Evolutionary conservation across 2,113 vertebrate genomes (phyloP).

Genomic region (Protomyctophum bolini): DNA sequence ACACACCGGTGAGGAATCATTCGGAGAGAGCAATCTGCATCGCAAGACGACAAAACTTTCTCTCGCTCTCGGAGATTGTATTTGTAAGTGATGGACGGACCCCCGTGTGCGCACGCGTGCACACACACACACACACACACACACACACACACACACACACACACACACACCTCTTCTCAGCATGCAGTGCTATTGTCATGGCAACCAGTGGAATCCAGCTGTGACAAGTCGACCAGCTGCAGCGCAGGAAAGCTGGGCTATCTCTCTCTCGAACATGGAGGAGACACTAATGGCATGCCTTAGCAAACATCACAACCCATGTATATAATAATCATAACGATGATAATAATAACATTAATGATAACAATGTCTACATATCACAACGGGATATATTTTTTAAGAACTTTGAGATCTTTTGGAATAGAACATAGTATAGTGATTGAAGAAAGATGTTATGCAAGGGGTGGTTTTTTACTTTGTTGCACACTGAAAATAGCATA

Average conservation of each 20-base stretch:
- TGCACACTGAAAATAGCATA: not conserved
- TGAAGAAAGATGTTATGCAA: not conserved
- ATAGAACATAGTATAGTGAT: slow-evolving; percentile 47
- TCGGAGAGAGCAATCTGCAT: slow-evolving; percentile 11
- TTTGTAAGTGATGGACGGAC: no score
- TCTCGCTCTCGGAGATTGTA: slow-evolving; percentile 11
- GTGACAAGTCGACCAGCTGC: no score
- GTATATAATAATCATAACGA: slow-evolving; percentile 1
- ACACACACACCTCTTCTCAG: not conserved
- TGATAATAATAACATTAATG: no score
- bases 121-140: not conserved
- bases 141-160: not conserved
- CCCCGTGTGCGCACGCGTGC: no score
- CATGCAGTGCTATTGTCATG: slow-evolving; percentile 39
- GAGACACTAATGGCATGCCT: slow-evolving; percentile 67
- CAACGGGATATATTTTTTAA: slow-evolving; percentile 45
- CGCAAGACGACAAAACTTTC: slow-evolving; percentile 15
- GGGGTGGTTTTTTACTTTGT: slow-evolving; percentile 21
- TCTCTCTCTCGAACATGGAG: not conserved
- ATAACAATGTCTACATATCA: slow-evolving; percentile 58
- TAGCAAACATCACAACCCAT: slow-evolving; percentile 43
- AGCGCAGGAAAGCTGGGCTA: no score
- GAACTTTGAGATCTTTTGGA: slow-evolving; percentile 35
- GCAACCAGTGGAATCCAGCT: slow-evolving; percentile 17
- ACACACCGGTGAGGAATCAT: not conserved